These are phyloP conservation scores for Saccopteryx leptura DNA, from an alignment of 2,113 vertebrate genomes.

Conservation along the genomic window DNA sequence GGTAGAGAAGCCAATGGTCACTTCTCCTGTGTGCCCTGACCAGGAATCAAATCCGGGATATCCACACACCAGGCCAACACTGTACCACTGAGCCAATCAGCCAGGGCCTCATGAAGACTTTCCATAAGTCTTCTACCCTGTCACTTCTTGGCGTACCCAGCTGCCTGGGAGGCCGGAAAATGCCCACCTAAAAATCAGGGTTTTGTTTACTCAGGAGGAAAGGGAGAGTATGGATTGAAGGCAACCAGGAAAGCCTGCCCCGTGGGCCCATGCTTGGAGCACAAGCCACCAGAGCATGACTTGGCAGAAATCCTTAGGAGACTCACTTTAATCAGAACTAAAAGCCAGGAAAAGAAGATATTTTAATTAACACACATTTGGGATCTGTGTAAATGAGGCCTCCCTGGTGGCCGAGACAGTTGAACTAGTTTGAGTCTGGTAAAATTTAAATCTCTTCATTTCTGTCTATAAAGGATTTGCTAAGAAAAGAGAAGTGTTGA, in stretches of 20 bases:
- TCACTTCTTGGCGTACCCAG: neutral
- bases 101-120: neutral
- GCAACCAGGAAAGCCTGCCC: neutral
- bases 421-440: neutral
- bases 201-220: neutral
- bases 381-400: neutral
- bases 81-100: too few relatives aligned
- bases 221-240: neutral
- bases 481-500: neutral
- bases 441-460: neutral
- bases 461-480: neutral
- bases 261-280: neutral
- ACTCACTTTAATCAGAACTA: neutral
- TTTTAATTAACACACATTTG: conserved; percentile 43
- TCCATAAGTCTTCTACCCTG: neutral
- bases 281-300: neutral
- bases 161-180: neutral
- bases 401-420: neutral
- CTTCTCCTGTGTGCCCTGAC: too few relatives aligned
- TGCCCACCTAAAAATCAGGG: neutral
- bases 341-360: neutral
- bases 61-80: too few relatives aligned
- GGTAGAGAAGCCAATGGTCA: too few relatives aligned
- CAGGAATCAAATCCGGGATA: too few relatives aligned
- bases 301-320: conserved; percentile 40